Base-by-base conservation (phyloP, 2,888 invertebrate genomes). In the Hirtodrosophila cameraria region DNA sequence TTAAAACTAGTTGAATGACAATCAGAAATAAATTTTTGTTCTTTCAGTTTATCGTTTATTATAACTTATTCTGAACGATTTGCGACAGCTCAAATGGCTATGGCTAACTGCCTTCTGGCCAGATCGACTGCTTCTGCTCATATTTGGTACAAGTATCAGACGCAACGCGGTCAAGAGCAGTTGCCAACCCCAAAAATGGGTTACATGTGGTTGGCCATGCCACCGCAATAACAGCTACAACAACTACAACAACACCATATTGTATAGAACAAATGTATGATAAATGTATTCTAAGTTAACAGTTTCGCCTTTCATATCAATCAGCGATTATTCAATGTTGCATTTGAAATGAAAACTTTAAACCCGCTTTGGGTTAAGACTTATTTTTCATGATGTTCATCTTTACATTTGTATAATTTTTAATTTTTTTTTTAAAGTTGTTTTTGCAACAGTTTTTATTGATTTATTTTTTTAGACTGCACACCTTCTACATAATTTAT, bases 171-270 rank as follows among this genome's bases (percentile, higher is more conserved):
- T 71, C 81, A 82, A 68, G 81, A 71, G 63, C 82, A 72, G 48
- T 59, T 36, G 69, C 30, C 55, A 41, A 55, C 42, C 68, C 85
- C 85, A 66, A 75, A 81, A 84, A 86, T 84, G 87, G 81, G 65
- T 54, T 81, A 71, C 42, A 77, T 83, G 58, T 60, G 36, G 79
- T 80, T 83, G 84, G 30, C 79, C 79, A 64, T 80, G 83, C 64
- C 71, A 46, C 66, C 62, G 28, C 60, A 46, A 8, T 15, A 23
- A 16, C 12, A 31, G 3, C 18, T 11, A 49, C 23, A 53, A 27
- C 31, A 38, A 20, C 28, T 20, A 15, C 28, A 50, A 9, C 23
- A 53, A 43, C 18, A 16, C 11, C n/a, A n/a, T 35, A 35, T 31
- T 42, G n/a, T 42, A 25, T 15, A 38, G 28, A 41, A 38, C 9